Evolutionary conservation across 1,140 invertebrate species (phyloP).

Genomic region (Zaprionus ornatus): DNA sequence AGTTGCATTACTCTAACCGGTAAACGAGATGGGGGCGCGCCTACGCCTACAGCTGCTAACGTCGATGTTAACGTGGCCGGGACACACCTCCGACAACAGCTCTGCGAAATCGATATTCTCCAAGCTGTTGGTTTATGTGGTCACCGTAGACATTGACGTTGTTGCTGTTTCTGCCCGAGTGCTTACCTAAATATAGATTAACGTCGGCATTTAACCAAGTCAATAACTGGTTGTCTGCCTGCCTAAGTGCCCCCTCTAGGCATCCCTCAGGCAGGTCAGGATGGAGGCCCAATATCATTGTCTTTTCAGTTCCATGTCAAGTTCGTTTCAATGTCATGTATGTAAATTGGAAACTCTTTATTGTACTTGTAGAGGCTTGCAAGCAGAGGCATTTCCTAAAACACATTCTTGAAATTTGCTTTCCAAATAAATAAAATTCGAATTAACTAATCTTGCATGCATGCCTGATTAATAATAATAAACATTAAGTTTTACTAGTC

Average conservation of each 20-base stretch:
- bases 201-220: slow-evolving; percentile 57
- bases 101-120: slow-evolving; percentile 67
- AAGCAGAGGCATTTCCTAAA: not conserved
- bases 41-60: slow-evolving; percentile 10
- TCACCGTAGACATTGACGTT: slow-evolving; percentile 29
- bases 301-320: slow-evolving; percentile 36
- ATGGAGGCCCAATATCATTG: slow-evolving; percentile 30
- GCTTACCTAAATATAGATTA: slow-evolving; percentile 66
- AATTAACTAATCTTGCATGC: not conserved
- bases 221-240: slow-evolving; percentile 39
- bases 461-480: slow-evolving; percentile 11
- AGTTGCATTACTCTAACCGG: slow-evolving; percentile 27
- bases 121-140: slow-evolving; percentile 46
- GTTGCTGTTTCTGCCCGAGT: slow-evolving; percentile 2
- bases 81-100: slow-evolving; percentile 40
- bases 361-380: not conserved
- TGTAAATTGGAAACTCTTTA: slow-evolving; percentile 10
- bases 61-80: slow-evolving; percentile 30
- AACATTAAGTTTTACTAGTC: slow-evolving; percentile 20
- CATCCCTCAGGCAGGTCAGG: not conserved
- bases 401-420: not conserved
- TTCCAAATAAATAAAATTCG: slow-evolving; percentile 7
- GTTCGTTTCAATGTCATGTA: slow-evolving; percentile 75
- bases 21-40: slow-evolving; percentile 29
- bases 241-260: not conserved